Evolutionary conservation across 2,113 vertebrate species (phyloP).

Genomic region (Oostethus manadensis): DNA sequence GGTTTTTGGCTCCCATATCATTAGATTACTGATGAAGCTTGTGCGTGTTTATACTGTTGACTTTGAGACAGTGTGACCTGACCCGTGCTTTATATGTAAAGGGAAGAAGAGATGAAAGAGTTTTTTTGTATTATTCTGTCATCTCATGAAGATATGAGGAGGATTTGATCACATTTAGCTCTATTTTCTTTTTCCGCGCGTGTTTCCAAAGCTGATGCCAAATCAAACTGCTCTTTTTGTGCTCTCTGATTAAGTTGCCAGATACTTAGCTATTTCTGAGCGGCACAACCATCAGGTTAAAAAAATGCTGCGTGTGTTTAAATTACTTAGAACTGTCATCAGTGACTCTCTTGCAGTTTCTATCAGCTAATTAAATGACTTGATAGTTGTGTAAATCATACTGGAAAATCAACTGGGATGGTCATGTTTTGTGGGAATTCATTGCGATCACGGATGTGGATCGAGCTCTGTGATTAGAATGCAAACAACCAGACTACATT

Average conservation of each 20-base stretch:
- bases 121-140: slow-evolving; percentile 42
- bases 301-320: slow-evolving; percentile 10
- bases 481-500: slow-evolving; percentile 12
- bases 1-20: slow-evolving; percentile 44
- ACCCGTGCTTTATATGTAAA: slow-evolving; percentile 42
- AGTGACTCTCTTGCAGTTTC: slow-evolving; percentile 10
- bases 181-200: slow-evolving; percentile 44
- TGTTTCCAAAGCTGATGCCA: slow-evolving; percentile 66
- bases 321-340: slow-evolving; percentile 10
- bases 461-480: slow-evolving; percentile 13
- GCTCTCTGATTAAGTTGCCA: slow-evolving; percentile 38
- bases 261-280: slow-evolving; percentile 39
- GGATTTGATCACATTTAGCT: slow-evolving; percentile 48
- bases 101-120: slow-evolving; percentile 32
- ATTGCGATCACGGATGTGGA: slow-evolving; percentile 11
- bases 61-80: slow-evolving; percentile 29
- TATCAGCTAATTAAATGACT: slow-evolving; percentile 15
- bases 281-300: slow-evolving; percentile 40
- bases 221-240: slow-evolving; percentile 58
- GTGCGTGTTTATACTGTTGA: slow-evolving; percentile 27
- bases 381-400: not conserved
- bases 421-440: slow-evolving; percentile 13
- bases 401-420: slow-evolving; percentile 12
- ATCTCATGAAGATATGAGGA: slow-evolving; percentile 46
- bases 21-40: slow-evolving; percentile 18